Conservation (phyloP, 1,140 invertebrate genomes). For the Cheumatopsyche charites region DNA sequence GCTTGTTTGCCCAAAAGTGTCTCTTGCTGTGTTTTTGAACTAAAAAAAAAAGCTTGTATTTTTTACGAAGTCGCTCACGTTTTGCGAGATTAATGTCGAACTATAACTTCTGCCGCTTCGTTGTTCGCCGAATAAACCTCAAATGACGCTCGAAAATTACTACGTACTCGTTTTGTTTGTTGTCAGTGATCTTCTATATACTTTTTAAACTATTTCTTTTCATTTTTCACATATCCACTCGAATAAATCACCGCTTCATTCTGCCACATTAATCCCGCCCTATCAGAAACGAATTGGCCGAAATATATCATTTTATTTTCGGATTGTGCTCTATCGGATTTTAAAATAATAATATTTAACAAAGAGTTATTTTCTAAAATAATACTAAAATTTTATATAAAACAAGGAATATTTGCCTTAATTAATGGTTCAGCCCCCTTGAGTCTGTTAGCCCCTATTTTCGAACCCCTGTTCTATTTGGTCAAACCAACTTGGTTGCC, state of each 20-base stretch:
- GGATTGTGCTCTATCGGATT: background rate
- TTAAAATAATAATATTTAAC: background rate
- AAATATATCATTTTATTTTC: too few relatives aligned
- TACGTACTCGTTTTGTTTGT: background rate
- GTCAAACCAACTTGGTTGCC: too few relatives aligned
- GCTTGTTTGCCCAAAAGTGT: conserved; percentile 1
- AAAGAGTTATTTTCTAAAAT: too few relatives aligned
- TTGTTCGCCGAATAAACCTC: background rate
- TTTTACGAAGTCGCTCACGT: background rate
- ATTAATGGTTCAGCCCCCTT: too few relatives aligned
- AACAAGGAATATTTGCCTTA: too few relatives aligned
- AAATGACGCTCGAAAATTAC: conserved; percentile 2
- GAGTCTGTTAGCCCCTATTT: too few relatives aligned
- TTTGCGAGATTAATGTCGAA: conserved; percentile 7
- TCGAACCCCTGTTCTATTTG: too few relatives aligned
- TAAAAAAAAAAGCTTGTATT: background rate
- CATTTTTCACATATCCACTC: background rate
- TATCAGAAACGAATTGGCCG: too few relatives aligned
- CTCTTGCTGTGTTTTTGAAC: background rate
- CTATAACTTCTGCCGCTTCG: conserved; percentile 3
- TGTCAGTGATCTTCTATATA: too few relatives aligned
- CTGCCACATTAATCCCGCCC: background rate
- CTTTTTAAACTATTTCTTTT: background rate
- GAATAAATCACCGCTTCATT: conserved; percentile 19
- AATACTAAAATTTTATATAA: too few relatives aligned